Evolutionary conservation across 2,888 invertebrate species (phyloP), one percentile per base, ranked within the genome.

Genomic region (Melipona beecheii): DNA sequence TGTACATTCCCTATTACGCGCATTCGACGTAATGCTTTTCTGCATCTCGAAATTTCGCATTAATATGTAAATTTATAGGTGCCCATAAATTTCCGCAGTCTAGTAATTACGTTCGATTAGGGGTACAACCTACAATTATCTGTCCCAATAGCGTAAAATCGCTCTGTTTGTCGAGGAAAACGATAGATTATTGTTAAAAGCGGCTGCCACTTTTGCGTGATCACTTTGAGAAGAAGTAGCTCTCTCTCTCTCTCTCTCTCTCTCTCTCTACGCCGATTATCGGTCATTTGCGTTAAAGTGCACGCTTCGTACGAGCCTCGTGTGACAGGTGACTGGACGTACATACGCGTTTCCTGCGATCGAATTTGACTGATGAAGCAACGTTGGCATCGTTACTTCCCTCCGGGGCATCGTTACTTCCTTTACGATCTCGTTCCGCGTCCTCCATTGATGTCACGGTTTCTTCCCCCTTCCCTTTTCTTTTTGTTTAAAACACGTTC

Each of bases 361-460:
- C 71, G 56, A 71, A 56, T 71, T 54, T 71, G 36, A 71, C 71
- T 58, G 24, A 71, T 56, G 56, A 19, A 24, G 43, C n/a, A 19
- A 24, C 24, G n/a, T 24, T 24, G 5, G 9, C n/a, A 50, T 66
- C 65, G 50, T 68, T 19, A 13, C 13, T 52, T 52, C n/a, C n/a
- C 17, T 56, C 31, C 36, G 4, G 36, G 36, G 36, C 11, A 62
- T 62, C 27, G 24, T 31, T 54, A 15, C 17, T 54, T 56, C 31
- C n/a, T 36, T 31, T 17, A 15, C 31, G 31, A 17, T 54, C 31
- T 56, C n/a, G 6, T 66, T n/a, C 2, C 65, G 21, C 19, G 21
- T 15, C 11, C 13, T 31, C 36, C 21, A 13, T 13, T 21, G n/a
- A 58, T 19, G 60, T n/a, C 3, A 1, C 36, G 1, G 2, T 13